Evolutionary conservation across 2,888 invertebrate genomes (phyloP).

Genomic region (Lasioglossum morio): DNA sequence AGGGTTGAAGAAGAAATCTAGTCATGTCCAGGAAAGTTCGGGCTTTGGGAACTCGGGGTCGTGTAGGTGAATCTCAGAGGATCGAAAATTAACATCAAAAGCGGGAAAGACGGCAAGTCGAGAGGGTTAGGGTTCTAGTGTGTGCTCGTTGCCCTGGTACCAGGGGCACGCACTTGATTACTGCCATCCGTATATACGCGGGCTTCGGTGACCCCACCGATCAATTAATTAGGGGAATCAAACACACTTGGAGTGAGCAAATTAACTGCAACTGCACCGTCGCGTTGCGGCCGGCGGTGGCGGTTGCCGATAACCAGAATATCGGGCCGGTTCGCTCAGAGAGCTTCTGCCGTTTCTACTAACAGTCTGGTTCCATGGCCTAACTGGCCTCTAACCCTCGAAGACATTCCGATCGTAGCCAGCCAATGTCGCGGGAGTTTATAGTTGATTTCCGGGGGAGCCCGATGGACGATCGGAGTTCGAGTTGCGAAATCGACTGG

Average conservation of each 20-base stretch:
- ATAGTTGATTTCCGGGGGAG: neutral
- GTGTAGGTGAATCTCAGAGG: neutral
- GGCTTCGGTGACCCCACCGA: conserved; percentile 80
- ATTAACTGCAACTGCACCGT: conserved; percentile 85
- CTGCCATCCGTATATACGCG: conserved; percentile 79
- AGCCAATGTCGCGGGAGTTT: neutral
- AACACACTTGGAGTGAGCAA: conserved; percentile 84
- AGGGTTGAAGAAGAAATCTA: too few species aligned
- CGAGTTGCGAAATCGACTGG: conserved; percentile 76
- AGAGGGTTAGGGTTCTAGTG: conserved; percentile 4
- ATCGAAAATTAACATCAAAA: neutral
- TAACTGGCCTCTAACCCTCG: neutral
- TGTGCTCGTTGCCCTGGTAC: conserved; percentile 53
- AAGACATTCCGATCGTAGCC: neutral
- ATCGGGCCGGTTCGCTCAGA: conserved; percentile 21
- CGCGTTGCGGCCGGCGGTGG: conserved; percentile 81
- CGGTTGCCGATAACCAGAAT: conserved; percentile 61
- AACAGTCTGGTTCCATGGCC: neutral
- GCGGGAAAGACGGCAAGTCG: neutral
- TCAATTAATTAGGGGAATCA: conserved; percentile 85
- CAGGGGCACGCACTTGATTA: conserved; percentile 80
- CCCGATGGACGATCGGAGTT: conserved; percentile 34
- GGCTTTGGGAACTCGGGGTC: neutral
- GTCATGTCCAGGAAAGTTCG: neutral
- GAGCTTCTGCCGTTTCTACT: neutral